Conservation (phyloP, 2,113 vertebrate species). For the Mesocricetus auratus region DNA sequence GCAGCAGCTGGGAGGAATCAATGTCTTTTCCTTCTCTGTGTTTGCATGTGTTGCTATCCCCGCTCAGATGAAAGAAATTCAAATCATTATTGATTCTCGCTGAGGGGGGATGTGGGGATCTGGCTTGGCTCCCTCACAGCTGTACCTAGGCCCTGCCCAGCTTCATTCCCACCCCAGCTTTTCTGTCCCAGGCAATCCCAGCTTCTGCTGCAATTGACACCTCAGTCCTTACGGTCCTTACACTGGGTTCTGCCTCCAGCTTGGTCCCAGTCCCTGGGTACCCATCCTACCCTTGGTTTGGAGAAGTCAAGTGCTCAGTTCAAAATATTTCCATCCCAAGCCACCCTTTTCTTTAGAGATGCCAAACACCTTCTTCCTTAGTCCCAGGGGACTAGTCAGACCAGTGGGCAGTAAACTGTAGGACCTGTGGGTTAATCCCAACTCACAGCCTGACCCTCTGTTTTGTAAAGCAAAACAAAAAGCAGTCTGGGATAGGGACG, state of each 20-base stretch:
- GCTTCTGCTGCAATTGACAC: background rate
- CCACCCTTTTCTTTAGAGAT: background rate
- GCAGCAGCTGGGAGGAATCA: constrained; percentile 83
- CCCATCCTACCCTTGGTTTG: background rate
- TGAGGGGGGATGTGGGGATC: constrained; percentile 72
- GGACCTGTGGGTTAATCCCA: background rate
- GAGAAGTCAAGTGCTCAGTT: background rate
- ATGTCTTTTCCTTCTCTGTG: constrained; percentile 80
- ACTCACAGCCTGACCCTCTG: background rate
- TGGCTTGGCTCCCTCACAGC: constrained; percentile 56
- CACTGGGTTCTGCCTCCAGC: background rate
- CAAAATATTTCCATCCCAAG: background rate
- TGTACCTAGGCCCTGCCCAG: constrained; percentile 8
- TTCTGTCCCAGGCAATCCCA: background rate
- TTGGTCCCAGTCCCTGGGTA: background rate
- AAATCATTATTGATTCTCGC: constrained; percentile 83
- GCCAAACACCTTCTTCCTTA: background rate
- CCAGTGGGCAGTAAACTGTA: background rate
- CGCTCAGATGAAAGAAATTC: constrained; percentile 84
- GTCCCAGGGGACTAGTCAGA: background rate
- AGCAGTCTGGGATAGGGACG: background rate
- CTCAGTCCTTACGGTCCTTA: background rate
- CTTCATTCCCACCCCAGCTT: background rate
- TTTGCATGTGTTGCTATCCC: constrained; percentile 82
- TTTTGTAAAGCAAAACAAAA: constrained; percentile 3